phyloP scores from a whole-genome alignment of 2,797 vertebrate species.

The Trachops cirrhosus region DNA sequence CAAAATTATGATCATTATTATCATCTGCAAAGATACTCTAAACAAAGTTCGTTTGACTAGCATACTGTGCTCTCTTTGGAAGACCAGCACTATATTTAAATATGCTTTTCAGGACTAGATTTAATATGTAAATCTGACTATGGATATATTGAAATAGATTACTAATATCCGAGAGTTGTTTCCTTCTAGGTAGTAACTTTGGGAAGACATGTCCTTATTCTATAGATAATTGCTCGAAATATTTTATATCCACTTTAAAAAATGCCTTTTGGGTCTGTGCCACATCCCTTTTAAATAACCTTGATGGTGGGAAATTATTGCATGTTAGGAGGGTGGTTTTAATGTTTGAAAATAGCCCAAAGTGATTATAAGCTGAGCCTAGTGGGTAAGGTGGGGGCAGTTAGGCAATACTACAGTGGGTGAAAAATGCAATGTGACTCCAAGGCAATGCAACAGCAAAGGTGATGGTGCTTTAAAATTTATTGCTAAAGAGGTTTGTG shows the following conservation, averaged over 20 bases:
- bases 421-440: not conserved
- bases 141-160: not conserved
- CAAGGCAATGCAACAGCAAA: not conserved
- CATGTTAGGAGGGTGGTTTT: not conserved
- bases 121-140: not conserved
- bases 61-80: not conserved
- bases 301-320: not conserved
- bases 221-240: not conserved
- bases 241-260: not conserved
- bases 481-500: not conserved
- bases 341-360: not conserved
- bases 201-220: not conserved
- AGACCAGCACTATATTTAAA: not conserved
- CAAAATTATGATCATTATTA: not conserved
- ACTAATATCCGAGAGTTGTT: not conserved
- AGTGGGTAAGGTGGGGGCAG: too few species aligned
- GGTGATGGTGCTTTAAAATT: not conserved
- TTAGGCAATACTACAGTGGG: not conserved
- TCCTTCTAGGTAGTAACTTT: not conserved
- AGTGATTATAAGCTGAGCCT: not conserved
- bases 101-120: not conserved
- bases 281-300: not conserved
- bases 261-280: not conserved
- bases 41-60: not conserved
- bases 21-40: not conserved